Conservation (phyloP, 2,797 vertebrate species). For the Ctenopoma kingsleyae region DNA sequence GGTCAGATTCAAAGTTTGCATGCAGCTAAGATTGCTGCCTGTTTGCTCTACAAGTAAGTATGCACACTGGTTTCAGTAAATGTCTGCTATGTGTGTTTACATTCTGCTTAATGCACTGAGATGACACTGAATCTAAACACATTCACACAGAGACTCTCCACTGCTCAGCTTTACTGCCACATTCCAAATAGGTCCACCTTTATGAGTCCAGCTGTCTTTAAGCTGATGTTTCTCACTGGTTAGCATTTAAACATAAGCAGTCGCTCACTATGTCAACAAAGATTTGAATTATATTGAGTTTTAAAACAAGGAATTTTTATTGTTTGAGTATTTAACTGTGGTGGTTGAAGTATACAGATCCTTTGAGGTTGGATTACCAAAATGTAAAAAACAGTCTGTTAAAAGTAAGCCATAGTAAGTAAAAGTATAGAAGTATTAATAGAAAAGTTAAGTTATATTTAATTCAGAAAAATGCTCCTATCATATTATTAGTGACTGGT, state of each 20-base stretch:
- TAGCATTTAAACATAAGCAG: slow-evolving; percentile 60
- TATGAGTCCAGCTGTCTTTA: slow-evolving; percentile 73
- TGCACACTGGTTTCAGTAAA: slow-evolving; percentile 71
- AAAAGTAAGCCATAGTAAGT: background rate
- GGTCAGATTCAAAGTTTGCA: slow-evolving; percentile 36
- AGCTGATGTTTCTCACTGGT: slow-evolving; percentile 50
- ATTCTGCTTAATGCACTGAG: slow-evolving; percentile 79
- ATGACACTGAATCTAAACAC: slow-evolving; percentile 82
- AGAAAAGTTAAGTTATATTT: no score
- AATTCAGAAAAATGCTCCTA: background rate
- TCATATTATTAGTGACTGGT: background rate
- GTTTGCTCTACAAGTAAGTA: slow-evolving; percentile 51
- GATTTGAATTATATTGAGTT: slow-evolving; percentile 63
- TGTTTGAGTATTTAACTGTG: slow-evolving; percentile 51
- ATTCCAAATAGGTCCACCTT: slow-evolving; percentile 73
- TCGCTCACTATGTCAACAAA: slow-evolving; percentile 65
- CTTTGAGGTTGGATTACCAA: background rate
- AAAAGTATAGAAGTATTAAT: background rate
- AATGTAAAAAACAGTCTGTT: slow-evolving; percentile 2
- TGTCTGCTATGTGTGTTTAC: slow-evolving; percentile 80
- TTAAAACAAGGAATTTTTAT: slow-evolving; percentile 73
- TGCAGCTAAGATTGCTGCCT: slow-evolving; percentile 23
- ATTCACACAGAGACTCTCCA: slow-evolving; percentile 77
- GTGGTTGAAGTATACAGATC: background rate
- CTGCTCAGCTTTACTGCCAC: slow-evolving; percentile 73